Percentiles rank a stretch among this genome's conserved stretches.
Conservation (phyloP, 1,140 invertebrate genomes). For the Pachypeltis micranthus region DNA sequence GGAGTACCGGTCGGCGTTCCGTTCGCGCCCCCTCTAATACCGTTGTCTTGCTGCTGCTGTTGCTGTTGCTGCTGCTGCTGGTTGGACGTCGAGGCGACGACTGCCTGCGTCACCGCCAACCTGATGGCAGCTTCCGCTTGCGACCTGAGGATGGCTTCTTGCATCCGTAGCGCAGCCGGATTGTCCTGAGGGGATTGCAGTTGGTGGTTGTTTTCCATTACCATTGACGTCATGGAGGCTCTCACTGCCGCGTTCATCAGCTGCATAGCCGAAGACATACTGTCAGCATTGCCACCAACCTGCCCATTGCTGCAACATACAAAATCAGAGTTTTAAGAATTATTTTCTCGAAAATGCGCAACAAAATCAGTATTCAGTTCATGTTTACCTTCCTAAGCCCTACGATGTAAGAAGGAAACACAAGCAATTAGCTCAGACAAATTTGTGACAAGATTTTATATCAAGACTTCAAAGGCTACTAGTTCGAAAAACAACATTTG, state of each 20-base stretch:
- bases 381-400: too few species aligned
- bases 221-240: slow-evolving; percentile 33
- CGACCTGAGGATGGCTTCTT: slow-evolving; percentile 63
- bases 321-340: too few species aligned
- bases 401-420: slow-evolving; percentile 8
- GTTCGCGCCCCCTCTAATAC: slow-evolving; percentile 37
- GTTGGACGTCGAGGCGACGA: slow-evolving; percentile 35
- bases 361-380: neutral
- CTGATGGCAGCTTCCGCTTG: slow-evolving; percentile 71
- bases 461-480: too few species aligned
- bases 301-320: slow-evolving; percentile 25
- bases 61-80: slow-evolving; percentile 27
- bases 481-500: too few species aligned
- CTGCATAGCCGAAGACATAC: slow-evolving; percentile 29
- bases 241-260: slow-evolving; percentile 36
- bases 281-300: slow-evolving; percentile 20
- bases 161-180: slow-evolving; percentile 56
- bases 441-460: too few species aligned
- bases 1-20: slow-evolving; percentile 37
- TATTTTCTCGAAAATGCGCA: neutral
- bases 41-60: slow-evolving; percentile 32
- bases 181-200: slow-evolving; percentile 30
- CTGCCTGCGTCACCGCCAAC: slow-evolving; percentile 54
- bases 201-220: slow-evolving; percentile 35
- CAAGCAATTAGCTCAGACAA: too few species aligned